Evolutionary conservation across 2,797 vertebrate species (phyloP).

Genomic region (Clamator glandarius): DNA sequence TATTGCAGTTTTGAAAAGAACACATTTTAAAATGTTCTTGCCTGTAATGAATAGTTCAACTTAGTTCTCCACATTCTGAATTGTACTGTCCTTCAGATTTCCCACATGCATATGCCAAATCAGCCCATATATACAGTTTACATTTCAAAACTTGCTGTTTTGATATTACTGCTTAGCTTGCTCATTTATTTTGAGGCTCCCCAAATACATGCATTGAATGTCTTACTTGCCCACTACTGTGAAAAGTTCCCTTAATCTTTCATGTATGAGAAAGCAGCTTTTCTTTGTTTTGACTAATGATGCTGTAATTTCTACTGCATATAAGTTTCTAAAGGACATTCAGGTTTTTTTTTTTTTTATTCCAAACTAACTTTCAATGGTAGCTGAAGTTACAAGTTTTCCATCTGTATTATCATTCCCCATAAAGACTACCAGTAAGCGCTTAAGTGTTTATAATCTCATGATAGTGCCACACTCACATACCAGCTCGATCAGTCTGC

Average conservation of each 20-base stretch:
- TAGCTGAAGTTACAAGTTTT: background rate
- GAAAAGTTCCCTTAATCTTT: background rate
- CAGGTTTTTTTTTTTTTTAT: background rate
- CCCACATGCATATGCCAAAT: rapidly evolving
- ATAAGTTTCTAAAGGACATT: background rate
- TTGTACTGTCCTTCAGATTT: background rate
- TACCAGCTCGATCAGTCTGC: background rate
- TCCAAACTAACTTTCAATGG: background rate
- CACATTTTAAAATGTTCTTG: background rate
- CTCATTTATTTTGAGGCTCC: background rate
- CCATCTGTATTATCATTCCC: background rate
- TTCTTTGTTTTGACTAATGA: background rate
- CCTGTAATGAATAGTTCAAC: background rate
- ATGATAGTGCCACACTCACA: background rate
- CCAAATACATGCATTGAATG: background rate
- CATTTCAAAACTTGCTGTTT: background rate
- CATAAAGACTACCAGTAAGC: background rate
- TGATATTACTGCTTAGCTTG: background rate
- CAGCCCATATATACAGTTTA: background rate
- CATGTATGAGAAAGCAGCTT: background rate
- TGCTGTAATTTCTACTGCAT: background rate
- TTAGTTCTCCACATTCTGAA: background rate
- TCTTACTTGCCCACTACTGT: background rate
- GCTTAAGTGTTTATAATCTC: background rate
- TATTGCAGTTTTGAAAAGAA: background rate